Percentiles rank a stretch among this genome's conserved stretches.
Conservation (phyloP, 2,113 vertebrate genomes). For the Sinosuthora webbiana region DNA sequence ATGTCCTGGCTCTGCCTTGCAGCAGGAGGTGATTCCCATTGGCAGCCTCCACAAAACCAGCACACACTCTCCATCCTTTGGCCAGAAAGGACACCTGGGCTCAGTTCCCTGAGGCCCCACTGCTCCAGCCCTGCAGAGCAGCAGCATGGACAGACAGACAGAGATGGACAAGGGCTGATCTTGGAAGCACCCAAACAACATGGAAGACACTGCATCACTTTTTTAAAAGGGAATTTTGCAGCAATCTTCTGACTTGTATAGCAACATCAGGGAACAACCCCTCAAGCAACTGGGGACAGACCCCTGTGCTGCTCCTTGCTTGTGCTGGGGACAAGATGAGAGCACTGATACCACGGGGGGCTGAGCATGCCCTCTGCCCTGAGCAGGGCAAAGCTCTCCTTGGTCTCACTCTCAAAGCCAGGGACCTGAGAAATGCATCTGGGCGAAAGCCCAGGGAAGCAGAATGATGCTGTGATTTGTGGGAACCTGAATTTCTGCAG, state of each 20-base stretch:
- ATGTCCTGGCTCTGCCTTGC: neutral
- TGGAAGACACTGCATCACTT: neutral
- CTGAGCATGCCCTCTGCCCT: neutral
- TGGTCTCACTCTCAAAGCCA: neutral
- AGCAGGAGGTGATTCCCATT: neutral
- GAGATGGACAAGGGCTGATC: neutral
- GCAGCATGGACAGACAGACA: neutral
- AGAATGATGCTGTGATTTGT: neutral
- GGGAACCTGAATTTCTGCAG: neutral
- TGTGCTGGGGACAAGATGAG: accelerated
- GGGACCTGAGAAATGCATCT: neutral
- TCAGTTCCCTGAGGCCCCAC: accelerated
- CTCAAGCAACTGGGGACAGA: accelerated
- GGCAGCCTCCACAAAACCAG: neutral
- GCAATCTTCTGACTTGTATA: neutral
- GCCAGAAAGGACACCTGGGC: neutral
- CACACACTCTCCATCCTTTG: neutral
- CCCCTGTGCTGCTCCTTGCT: accelerated
- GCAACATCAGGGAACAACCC: neutral
- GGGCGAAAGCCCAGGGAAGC: neutral
- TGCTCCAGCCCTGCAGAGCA: neutral
- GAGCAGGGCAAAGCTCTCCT: neutral
- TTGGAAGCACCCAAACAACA: neutral
- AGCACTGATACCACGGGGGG: accelerated
- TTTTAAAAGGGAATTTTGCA: neutral